phyloP scores from a whole-genome alignment of 1,140 invertebrate species.

The Solenopsis invicta region DNA sequence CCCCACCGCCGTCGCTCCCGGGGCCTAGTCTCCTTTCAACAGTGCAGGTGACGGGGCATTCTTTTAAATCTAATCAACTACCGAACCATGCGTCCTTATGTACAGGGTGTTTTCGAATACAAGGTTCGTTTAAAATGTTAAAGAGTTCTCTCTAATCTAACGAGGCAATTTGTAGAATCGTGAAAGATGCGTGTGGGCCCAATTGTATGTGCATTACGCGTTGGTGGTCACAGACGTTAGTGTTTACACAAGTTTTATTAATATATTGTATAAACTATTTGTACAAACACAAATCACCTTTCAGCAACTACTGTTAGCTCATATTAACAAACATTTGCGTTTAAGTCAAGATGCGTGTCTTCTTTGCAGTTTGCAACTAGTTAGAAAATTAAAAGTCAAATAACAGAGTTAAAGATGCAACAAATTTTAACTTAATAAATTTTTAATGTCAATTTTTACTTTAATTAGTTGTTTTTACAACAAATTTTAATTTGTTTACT shows the following conservation, averaged over 20 bases:
- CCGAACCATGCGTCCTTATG: constrained; percentile 69
- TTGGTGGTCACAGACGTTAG: constrained; percentile 6
- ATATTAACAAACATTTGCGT: background rate
- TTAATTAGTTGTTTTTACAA: too few relatives aligned
- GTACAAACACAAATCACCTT: background rate
- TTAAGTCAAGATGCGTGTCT: background rate
- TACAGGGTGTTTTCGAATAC: constrained; percentile 69
- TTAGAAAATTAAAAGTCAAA: too few relatives aligned
- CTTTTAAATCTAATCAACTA: constrained; percentile 80
- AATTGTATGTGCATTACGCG: constrained; percentile 20
- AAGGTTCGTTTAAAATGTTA: constrained; percentile 18
- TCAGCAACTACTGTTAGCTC: background rate
- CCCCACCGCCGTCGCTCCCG: constrained; percentile 54
- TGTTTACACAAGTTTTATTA: constrained; percentile 16
- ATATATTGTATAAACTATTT: background rate
- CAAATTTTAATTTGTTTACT: too few relatives aligned
- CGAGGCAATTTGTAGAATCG: constrained; percentile 45
- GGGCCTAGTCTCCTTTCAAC: constrained; percentile 78
- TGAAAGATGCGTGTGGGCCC: background rate
- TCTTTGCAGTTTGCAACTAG: background rate
- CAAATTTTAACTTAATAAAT: too few relatives aligned
- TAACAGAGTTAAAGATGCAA: too few relatives aligned
- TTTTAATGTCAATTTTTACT: too few relatives aligned
- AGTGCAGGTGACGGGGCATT: constrained; percentile 78
- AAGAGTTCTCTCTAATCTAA: constrained; percentile 31